Base-by-base conservation (phyloP, 2,113 vertebrate genomes). In the Dolichallabes microphthalmus region DNA sequence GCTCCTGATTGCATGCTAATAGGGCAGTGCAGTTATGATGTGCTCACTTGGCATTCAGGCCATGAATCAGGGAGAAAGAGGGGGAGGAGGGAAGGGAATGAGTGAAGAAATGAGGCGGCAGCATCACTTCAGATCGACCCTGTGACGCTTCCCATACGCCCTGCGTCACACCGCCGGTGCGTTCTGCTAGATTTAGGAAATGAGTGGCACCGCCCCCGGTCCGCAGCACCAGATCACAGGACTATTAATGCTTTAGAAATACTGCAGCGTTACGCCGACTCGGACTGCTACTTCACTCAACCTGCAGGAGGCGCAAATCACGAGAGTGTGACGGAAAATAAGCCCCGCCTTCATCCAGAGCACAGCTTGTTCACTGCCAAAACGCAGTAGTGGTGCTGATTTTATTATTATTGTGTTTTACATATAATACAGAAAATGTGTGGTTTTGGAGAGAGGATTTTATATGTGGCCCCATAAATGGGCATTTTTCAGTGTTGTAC, bases 121-220 rank as follows among this genome's bases (percentile, higher is more conserved):
- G 39, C 80, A 66, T 82, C 89, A 87, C 90, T 90, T 86, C 73
- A 82, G 1, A 74, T 22, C 32, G 45, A 11, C 55, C 25, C 53
- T 60, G 22, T 25, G 71, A 50, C 83, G 85, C 85, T 85, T 92
- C 89, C 75, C 83, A 86, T 89, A 69, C 22, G 91, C 82, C 84
- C 60, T 79, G 83, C 87, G 89, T 86, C 88, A 88, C 91, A 90
- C 82, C 88, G 91, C 87, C 90, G 89, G 90, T 84, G 90, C 85
- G 90, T 91, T 89, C 86, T 74, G 83, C 83, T 91, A 91, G 89
- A 93, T 91, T 92, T 92, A 90, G 90, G 90, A 91, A 92, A 90
- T 90, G 60, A 90, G 92, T 87, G 89, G 91, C 84, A 68, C 66
- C 0, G 1, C 66, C 13, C 13, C 64, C 13, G 0, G 12, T 27